A percentile compares a stretch with the other conserved stretches of the same genome.
These are phyloP conservation scores for Pachydiplax longipennis DNA, from an alignment of 2,888 invertebrate genomes.

Conservation along the genomic window DNA sequence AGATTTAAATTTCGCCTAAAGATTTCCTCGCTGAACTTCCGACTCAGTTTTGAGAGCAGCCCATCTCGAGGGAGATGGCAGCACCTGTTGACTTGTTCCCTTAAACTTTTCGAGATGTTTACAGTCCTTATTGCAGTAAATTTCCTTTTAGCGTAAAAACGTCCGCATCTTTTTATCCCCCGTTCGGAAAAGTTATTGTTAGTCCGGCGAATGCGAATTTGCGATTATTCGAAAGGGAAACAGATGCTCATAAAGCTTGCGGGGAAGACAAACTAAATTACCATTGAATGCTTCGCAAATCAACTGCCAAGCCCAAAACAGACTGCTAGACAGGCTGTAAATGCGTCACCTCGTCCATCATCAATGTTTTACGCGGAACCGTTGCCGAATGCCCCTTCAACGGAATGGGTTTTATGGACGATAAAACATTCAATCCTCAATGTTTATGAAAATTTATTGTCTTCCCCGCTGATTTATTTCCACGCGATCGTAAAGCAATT, in stretches of 20 bases:
- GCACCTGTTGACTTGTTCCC: not conserved
- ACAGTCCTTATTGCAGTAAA: not conserved
- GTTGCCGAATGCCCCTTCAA: not conserved
- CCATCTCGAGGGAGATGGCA: not conserved
- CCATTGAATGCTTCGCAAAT: constrained; percentile 34
- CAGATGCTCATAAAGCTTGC: not conserved
- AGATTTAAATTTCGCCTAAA: not conserved
- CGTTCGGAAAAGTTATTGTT: not conserved
- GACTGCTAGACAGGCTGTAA: not conserved
- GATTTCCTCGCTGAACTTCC: not conserved
- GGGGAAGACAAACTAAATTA: constrained; percentile 12
- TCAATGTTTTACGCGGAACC: not conserved
- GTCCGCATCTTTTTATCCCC: not conserved
- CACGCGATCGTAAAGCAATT: not conserved
- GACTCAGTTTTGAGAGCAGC: not conserved
- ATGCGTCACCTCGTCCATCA: not conserved
- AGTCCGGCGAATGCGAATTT: not conserved
- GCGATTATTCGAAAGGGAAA: constrained; percentile 22
- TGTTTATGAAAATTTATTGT: not conserved
- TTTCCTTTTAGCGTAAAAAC: not conserved
- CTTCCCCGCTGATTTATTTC: not conserved
- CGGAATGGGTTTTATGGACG: not conserved
- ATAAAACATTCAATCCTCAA: not conserved
- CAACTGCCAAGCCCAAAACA: constrained; percentile 4
- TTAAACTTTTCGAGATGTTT: not conserved